Base-by-base conservation (phyloP, 2,888 invertebrate genomes). In the Lymantria dispar region DNA sequence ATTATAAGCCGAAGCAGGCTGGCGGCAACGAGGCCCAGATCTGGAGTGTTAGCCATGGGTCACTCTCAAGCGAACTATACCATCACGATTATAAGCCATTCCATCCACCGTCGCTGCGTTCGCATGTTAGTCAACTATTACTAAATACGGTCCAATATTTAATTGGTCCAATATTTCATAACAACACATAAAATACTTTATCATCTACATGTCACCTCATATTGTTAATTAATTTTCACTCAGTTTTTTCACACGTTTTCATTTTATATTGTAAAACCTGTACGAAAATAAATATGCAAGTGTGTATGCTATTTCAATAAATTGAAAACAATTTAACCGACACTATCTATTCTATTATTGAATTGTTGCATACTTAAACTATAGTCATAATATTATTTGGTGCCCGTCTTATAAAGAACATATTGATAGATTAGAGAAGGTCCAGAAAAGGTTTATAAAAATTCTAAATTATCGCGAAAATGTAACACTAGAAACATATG, bases 1-100 rank as follows among this genome's bases (percentile, higher is more conserved):
- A 93, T 93, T 63, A 94, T 92, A 62, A 93, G 92, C 87, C 93
- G 92, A 63, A 93, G 91, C 58, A 94, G 87, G 83, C 92, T 93
- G 74, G 93, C 93, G 64, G 87, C 91, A 70, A 93, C 81, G 79
- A 92, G 87, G 78, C 93, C 92, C 76, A 93, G 85, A 80, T 93
- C 93, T 70, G 92, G 88, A 71, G 92, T 86, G 78, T 91, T 90
- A 90, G 92, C 93, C 93, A 93, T 93, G 82, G 87, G 85, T 91
- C 78, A 80, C 78, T 74, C 72, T 76, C 73, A 79, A 74, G 72
- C 67, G 60, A 68, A 56, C 79, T 75, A 80, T 73, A 73, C 77
- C 75, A 70, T 71, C 76, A 76, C 69, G 68, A 76, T 68, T 71
- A 70, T 70, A 62, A 66, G 81, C 86, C 87, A 89, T 89, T 76